Evolutionary conservation across 1,140 invertebrate species (phyloP).

Genomic region (Neodiprion lecontei): DNA sequence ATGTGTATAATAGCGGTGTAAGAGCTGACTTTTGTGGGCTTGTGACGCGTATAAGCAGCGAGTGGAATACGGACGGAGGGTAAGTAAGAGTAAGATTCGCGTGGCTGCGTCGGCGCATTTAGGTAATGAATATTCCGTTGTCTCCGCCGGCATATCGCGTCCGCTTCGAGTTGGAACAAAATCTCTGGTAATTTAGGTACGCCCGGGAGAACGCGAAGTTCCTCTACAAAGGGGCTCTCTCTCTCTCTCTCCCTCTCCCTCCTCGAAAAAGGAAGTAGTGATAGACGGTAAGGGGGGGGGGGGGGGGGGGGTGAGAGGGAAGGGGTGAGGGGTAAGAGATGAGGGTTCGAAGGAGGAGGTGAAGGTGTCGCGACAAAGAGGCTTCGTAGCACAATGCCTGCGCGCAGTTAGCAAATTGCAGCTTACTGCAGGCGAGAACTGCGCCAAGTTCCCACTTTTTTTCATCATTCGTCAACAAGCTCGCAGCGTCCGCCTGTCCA

Average conservation of each 20-base stretch:
- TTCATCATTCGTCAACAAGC: too few species aligned
- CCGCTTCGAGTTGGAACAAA: conserved; percentile 2
- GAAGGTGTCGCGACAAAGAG: conserved; percentile 39
- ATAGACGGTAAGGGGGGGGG: background rate
- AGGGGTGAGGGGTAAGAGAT: background rate
- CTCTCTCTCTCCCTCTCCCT: background rate
- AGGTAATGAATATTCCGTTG: conserved; percentile 31
- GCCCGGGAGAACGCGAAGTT: background rate
- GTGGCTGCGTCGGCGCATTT: conserved; percentile 22
- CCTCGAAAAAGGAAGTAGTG: background rate
- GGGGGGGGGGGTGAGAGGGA: background rate
- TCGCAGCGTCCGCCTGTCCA: too few species aligned
- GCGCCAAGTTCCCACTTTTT: background rate
- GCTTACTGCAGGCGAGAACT: conserved; percentile 37
- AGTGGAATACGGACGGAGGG: background rate
- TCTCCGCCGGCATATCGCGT: conserved; percentile 1
- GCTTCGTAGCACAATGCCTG: conserved; percentile 40
- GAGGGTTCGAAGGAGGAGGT: conserved; percentile 15
- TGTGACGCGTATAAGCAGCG: too few species aligned
- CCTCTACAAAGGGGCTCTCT: conserved; percentile 4
- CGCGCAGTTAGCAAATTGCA: conserved; percentile 50
- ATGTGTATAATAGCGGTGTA: background rate
- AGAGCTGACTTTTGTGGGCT: too few species aligned
- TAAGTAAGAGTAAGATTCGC: conserved; percentile 2
- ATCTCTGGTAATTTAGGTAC: conserved; percentile 7